Evolutionary conservation across 2,888 invertebrate species (phyloP).

Genomic region (Melanostoma mellinum): DNA sequence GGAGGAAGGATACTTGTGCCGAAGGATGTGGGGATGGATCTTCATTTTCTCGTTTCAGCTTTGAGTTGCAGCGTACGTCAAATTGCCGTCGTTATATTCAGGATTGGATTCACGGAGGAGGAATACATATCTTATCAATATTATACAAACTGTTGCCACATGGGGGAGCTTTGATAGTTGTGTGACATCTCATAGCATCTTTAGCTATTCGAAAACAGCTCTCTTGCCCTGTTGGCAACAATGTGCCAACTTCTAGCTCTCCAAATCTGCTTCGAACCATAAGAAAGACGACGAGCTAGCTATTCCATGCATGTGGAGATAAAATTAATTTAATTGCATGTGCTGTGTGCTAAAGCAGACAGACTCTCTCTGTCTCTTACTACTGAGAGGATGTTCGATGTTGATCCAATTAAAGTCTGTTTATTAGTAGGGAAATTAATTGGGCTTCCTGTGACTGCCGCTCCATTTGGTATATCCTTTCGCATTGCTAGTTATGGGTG

Average conservation of each 20-base stretch:
- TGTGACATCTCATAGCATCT: neutral
- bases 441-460: conserved; percentile 64
- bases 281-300: neutral
- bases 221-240: conserved; percentile 2
- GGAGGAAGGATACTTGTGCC: conserved; percentile 14
- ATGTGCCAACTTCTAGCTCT: neutral
- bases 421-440: conserved; percentile 73
- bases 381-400: conserved; percentile 70
- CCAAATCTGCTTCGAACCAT: conserved; percentile 9
- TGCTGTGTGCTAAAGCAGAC: conserved; percentile 11
- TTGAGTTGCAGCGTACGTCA: conserved; percentile 18
- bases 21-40: conserved; percentile 9
- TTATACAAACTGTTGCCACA: conserved; percentile 6
- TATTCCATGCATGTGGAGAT: conserved; percentile 4
- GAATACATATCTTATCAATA: neutral
- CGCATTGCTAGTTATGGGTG: conserved; percentile 38
- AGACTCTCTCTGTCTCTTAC: conserved; percentile 1
- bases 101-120: conserved; percentile 18
- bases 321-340: conserved; percentile 66
- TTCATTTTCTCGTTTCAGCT: neutral
- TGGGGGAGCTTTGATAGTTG: neutral
- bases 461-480: conserved; percentile 44
- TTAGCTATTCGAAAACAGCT: neutral
- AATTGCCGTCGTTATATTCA: conserved; percentile 53
- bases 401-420: conserved; percentile 73